These are phyloP conservation scores for Hydropotes inermis DNA, from an alignment of 2,113 vertebrate genomes.

Conservation along the genomic window DNA sequence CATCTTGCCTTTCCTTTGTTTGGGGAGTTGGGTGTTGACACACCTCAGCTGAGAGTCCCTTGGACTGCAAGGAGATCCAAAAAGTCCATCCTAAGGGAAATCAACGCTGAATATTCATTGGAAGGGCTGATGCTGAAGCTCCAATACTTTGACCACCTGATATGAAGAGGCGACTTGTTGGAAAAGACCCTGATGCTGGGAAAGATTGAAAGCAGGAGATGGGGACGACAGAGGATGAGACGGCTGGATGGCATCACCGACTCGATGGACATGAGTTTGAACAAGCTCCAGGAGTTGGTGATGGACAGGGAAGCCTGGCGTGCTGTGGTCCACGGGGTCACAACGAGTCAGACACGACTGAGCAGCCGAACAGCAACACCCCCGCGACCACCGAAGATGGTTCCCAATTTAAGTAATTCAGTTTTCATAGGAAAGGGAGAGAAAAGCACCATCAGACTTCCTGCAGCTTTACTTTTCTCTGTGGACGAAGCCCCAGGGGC, in stretches of 20 bases:
- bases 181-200: background rate
- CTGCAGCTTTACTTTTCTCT: background rate
- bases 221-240: background rate
- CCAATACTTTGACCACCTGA: background rate
- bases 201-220: background rate
- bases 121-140: background rate
- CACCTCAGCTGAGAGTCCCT: background rate
- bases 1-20: rapidly evolving
- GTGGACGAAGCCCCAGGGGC: rapidly evolving
- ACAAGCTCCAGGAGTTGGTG: rapidly evolving
- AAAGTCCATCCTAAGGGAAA: background rate
- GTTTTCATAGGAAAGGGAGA: no score
- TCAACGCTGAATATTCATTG: background rate
- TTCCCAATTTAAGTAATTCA: no score
- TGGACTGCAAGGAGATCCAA: background rate
- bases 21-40: no score
- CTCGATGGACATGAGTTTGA: rapidly evolving
- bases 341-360: background rate
- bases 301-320: background rate
- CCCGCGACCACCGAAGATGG: background rate
- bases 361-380: rapidly evolving
- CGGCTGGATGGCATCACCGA: background rate
- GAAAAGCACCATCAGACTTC: background rate
- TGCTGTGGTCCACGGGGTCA: rapidly evolving
- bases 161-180: rapidly evolving